A percentile compares a stretch with the other conserved stretches of the same genome.
Evolutionary conservation across 2,113 vertebrate species (phyloP).

Genomic region (Montifringilla adamsi): DNA sequence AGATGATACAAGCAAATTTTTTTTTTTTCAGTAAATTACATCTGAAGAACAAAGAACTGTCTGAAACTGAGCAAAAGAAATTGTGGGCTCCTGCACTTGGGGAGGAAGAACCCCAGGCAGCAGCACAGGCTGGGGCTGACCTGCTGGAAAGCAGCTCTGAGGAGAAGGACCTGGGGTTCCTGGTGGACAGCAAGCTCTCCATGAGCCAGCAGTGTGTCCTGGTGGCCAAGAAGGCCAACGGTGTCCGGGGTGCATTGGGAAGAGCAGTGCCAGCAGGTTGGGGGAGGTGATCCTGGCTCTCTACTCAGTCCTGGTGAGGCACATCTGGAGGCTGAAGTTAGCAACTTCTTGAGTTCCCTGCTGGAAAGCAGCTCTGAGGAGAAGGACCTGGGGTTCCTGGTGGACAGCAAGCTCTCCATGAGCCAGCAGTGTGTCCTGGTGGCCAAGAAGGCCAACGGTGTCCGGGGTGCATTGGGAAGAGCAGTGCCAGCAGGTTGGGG

Average conservation of each 20-base stretch:
- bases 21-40: background rate
- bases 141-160: background rate
- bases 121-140: background rate
- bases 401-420: background rate
- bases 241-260: background rate
- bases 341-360: no score
- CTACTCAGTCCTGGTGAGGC: background rate
- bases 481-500: accelerated
- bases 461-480: background rate
- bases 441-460: background rate
- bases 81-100: background rate
- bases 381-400: background rate
- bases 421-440: background rate
- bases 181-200: background rate
- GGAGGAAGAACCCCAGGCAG: background rate
- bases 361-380: background rate
- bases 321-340: background rate
- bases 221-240: background rate
- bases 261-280: accelerated
- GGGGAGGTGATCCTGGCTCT: background rate
- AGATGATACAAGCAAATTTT: background rate
- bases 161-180: background rate
- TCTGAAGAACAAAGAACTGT: background rate
- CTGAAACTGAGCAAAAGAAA: background rate
- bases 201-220: background rate